These are phyloP conservation scores for Drepana arcuata DNA, from an alignment of 1,140 invertebrate genomes.

Conservation along the genomic window DNA sequence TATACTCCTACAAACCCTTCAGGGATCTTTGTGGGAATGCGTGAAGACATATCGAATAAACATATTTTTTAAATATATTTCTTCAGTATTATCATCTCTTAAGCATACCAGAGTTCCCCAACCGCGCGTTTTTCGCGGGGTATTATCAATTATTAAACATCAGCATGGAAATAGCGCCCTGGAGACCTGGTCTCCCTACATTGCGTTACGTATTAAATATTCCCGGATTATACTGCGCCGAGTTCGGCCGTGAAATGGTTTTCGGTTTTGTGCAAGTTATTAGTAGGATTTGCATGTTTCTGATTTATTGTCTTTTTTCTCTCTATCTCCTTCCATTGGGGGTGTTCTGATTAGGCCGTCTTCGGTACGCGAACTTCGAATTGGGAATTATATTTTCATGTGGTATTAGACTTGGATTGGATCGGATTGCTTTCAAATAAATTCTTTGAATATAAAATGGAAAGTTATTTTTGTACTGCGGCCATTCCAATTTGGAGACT, in stretches of 20 bases:
- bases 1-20: not conserved
- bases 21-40: not conserved
- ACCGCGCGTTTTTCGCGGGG: conserved; percentile 62
- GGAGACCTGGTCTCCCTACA: conserved; percentile 50
- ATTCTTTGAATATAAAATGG: no score
- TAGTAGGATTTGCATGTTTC: conserved; percentile 69
- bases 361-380: no score
- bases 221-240: conserved; percentile 40
- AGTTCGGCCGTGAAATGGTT: conserved; percentile 64
- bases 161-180: conserved; percentile 68
- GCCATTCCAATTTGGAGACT: no score
- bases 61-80: not conserved
- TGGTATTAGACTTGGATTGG: no score
- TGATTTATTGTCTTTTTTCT: conserved; percentile 63
- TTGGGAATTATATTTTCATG: no score
- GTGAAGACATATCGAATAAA: not conserved
- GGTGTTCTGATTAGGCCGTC: no score
- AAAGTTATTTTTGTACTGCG: no score
- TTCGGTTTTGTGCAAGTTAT: conserved; percentile 71
- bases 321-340: no score
- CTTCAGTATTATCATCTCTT: conserved; percentile 30
- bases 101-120: conserved; percentile 24
- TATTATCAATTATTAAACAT: conserved; percentile 72
- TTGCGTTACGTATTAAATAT: conserved; percentile 62
- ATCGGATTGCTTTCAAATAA: no score